Conservation (phyloP, 2,888 invertebrate genomes). For the Drosophila crucigera region DNA sequence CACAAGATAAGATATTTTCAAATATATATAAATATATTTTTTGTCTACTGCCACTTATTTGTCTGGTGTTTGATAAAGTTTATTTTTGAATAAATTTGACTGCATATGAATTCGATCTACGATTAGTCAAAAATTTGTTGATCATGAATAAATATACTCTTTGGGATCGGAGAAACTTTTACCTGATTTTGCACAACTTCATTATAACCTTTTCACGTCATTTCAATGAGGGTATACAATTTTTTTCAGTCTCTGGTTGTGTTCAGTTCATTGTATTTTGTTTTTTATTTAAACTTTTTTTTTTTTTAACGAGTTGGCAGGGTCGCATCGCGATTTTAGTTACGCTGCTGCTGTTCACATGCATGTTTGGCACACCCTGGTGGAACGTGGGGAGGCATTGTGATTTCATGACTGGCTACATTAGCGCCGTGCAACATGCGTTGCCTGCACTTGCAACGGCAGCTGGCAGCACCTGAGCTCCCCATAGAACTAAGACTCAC, state of each 20-base stretch:
- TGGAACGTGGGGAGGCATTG: slow-evolving; percentile 46
- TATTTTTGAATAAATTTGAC: neutral
- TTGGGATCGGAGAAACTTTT: neutral
- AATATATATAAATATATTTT: neutral
- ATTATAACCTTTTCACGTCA: neutral
- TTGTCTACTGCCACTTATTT: neutral
- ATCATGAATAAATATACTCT: neutral
- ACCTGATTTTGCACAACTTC: neutral
- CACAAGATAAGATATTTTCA: neutral
- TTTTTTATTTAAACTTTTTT: slow-evolving; percentile 13
- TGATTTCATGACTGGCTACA: slow-evolving; percentile 82
- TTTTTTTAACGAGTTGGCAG: slow-evolving; percentile 60
- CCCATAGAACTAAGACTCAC: neutral
- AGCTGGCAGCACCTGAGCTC: neutral
- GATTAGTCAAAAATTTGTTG: neutral
- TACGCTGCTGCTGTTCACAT: slow-evolving; percentile 62
- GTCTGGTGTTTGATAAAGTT: neutral
- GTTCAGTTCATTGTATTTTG: slow-evolving; percentile 15
- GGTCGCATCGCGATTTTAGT: slow-evolving; percentile 12
- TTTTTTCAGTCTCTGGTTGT: slow-evolving; percentile 8
- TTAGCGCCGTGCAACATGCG: slow-evolving; percentile 81
- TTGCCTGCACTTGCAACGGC: slow-evolving; percentile 56
- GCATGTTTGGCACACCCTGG: slow-evolving; percentile 67
- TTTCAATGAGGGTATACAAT: slow-evolving; percentile 4
- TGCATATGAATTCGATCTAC: neutral